Evolutionary conservation across 2,888 invertebrate genomes (phyloP), one percentile per base, ranked within the genome.

Genomic region (Allygus modestus): DNA sequence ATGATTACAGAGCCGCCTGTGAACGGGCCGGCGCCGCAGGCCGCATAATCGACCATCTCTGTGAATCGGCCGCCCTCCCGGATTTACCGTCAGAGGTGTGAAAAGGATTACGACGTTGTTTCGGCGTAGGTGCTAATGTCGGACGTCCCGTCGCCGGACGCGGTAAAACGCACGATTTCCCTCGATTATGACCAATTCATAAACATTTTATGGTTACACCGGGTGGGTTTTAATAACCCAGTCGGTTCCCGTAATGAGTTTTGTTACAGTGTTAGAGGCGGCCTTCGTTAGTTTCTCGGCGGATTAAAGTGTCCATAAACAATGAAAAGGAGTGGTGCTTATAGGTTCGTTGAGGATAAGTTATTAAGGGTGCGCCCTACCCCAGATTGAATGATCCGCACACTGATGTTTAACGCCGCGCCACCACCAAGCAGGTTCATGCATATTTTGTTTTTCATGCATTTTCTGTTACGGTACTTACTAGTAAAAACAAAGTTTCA

Each of bases 121-220:
- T 46, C 46, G 46, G 20, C 58, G 65, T 65, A 65, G 65, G 65
- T 65, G 65, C 65, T 65, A 65, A 65, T 28, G 65, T 20, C 58
- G 31, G 31, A 12, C 15, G 65, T 65, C 17, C 65, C 46, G 46
- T 1, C n/a, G n/a, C 7, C 15, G 15, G 46, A 17, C 17, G 54
- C 1, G 20, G 58, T 23, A n/a, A 23, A 58, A 20, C 58, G 28
- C 28, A 15, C 28, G 65, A 65, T 28, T 65, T 31, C 65, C 28
- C 65, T 0, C 65, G 31, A 65, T 65, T 65, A 65, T 28, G 65
- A 31, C 65, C 65, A 31, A 65, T 65, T 65, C 65, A 65, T 65
- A 65, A 65, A 65, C 65, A 15, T 12, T 65, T 65, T 65, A 65
- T 28, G 31, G 31, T 2, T 15, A 15, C 26, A 31, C 65, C 65